Evolutionary conservation across 1,140 invertebrate species (phyloP), one percentile per base, ranked within the genome.

Genomic region (Formica selysi): DNA sequence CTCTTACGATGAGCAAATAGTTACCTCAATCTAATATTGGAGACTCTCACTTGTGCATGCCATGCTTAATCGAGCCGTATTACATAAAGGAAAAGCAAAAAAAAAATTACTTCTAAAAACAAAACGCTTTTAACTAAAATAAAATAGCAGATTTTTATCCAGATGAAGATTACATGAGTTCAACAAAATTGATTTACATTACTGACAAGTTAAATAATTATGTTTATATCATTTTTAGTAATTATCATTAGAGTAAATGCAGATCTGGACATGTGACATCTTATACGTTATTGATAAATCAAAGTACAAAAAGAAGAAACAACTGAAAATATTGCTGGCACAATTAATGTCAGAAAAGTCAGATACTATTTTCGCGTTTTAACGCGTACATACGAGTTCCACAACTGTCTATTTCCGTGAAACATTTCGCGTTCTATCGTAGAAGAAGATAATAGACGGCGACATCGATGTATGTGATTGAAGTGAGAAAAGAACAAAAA

Each of bases 351-450:
- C 51, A 38, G 73, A 76, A 81, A 73, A 32, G 67, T 7, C 67
- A 41, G 61, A 59, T 79, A 78, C 83, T 85, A 85, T 85, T 85
- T 79, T 85, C 51, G 74, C 62, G 10, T 79, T 86, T 70, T 71
- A 86, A 83, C 57, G 68, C 57, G 3, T 84, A 51, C 78, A 44
- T 4, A 44, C 54, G 22, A 81, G 71, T 84, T 61, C 67, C 78
- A 26, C 54, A 41, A 22, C 44, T 38, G 57, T 86, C 85, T 84
- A 86, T 86, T 83, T 86, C 67, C 78, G 76, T 62, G 65, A 13
- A 59, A 54, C 32, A 54, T 38, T 71, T 71, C 36, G 11, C 71
- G 59, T 80, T 73, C 38, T 29, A 59, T 80, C 76, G 48, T 38
- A 11, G 29, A 57, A 44, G 41, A 44, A 16, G 29, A 57, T 65